Evolutionary conservation across 2,113 vertebrate genomes (phyloP).

Genomic region (Muntiacus reevesi): DNA sequence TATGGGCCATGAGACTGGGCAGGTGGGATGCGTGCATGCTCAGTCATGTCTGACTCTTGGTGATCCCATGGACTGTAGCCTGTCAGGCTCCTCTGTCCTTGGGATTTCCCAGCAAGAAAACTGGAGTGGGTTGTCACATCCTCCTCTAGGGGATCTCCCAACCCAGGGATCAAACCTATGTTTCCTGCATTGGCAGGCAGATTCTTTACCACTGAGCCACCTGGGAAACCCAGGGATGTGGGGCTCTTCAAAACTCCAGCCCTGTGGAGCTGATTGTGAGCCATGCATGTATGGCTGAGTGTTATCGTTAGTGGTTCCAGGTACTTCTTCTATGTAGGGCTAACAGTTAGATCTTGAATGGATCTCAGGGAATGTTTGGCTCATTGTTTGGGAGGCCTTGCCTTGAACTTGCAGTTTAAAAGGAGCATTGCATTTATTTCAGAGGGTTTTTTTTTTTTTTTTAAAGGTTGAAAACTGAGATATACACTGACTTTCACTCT

Average conservation of each 20-base stretch:
- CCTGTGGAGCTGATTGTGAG: too few relatives aligned
- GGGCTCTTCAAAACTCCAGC: neutral
- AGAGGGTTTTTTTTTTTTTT: neutral
- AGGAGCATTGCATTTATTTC: neutral
- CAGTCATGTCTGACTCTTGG: neutral
- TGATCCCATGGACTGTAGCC: neutral
- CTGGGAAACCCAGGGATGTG: neutral
- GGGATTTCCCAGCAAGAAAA: neutral
- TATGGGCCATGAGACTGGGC: neutral
- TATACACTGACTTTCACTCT: neutral
- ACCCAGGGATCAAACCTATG: neutral
- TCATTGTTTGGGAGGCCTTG: neutral
- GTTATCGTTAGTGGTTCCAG: neutral
- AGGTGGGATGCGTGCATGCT: neutral
- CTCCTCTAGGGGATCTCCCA: neutral
- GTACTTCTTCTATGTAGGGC: neutral
- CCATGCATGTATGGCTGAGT: accelerated
- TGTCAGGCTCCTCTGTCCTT: neutral
- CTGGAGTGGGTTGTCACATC: neutral
- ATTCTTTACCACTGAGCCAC: neutral
- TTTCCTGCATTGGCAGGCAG: neutral
- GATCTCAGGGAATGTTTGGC: neutral
- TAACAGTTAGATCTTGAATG: neutral
- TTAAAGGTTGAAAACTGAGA: neutral
- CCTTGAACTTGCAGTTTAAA: neutral